Evolutionary conservation across 2,113 vertebrate species (phyloP).

Genomic region (Pelmatolapia mariae): DNA sequence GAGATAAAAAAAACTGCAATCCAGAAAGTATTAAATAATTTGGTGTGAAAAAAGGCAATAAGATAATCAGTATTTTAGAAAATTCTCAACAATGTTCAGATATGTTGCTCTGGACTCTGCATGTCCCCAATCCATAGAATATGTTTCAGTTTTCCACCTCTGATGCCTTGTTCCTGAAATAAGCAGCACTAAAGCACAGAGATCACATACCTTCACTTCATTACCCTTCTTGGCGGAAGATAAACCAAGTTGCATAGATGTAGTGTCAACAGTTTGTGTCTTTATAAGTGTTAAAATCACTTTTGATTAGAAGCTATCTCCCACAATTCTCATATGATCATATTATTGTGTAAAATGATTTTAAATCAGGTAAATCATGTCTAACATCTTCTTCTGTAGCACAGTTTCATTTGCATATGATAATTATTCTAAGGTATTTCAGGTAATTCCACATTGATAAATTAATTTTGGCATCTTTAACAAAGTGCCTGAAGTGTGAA

Average conservation of each 20-base stretch:
- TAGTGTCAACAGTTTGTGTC: not conserved
- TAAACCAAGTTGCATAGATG: not conserved
- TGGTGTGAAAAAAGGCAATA: not conserved
- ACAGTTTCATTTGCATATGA: not conserved
- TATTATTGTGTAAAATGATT: not conserved
- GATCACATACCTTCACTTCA: not conserved
- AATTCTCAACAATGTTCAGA: not conserved
- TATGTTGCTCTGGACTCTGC: not conserved
- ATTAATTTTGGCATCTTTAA: slow-evolving; percentile 1
- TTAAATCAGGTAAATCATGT: not conserved
- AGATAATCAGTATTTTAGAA: not conserved
- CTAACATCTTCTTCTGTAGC: not conserved
- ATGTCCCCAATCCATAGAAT: not conserved
- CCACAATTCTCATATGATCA: not conserved
- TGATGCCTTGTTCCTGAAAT: not conserved
- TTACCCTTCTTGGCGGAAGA: accelerated
- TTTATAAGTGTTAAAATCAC: not conserved
- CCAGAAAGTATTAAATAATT: not conserved
- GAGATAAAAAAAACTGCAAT: not conserved
- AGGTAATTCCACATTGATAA: not conserved
- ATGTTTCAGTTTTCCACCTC: not conserved
- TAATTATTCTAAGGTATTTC: not conserved
- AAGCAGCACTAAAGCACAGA: not conserved
- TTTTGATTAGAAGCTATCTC: not conserved
- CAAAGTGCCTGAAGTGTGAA: not conserved